A percentile compares a stretch with the other conserved stretches of the same genome.
phyloP scores from a whole-genome alignment of 2,888 invertebrate genomes.

The Aspidiotus rigidus region DNA sequence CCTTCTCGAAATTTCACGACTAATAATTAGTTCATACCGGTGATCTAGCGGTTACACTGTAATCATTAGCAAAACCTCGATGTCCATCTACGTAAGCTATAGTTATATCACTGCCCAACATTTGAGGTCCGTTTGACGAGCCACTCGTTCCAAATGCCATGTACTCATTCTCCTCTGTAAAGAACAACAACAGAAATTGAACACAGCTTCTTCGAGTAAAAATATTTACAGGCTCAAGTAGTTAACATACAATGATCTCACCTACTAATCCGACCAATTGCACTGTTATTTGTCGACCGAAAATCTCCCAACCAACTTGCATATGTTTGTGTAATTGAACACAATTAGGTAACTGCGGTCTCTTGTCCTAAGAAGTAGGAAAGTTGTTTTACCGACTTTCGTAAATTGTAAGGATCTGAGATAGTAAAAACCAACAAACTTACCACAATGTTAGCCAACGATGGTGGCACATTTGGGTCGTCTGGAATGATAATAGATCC shows the following conservation, averaged over 20 bases:
- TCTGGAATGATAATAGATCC: slow-evolving; percentile 70
- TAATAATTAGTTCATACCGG: slow-evolving; percentile 48
- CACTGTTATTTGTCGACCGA: slow-evolving; percentile 76
- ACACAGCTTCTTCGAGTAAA: no score
- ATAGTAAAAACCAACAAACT: slow-evolving; percentile 37
- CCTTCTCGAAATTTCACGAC: background rate
- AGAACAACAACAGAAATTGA: background rate
- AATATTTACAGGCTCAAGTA: no score
- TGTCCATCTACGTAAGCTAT: slow-evolving; percentile 63
- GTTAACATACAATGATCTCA: slow-evolving; percentile 35
- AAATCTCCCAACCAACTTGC: slow-evolving; percentile 82
- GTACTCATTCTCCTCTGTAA: slow-evolving; percentile 57
- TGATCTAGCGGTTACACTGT: slow-evolving; percentile 72
- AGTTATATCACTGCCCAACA: slow-evolving; percentile 78
- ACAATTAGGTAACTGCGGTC: slow-evolving; percentile 66
- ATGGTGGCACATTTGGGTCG: slow-evolving; percentile 76
- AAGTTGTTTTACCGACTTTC: background rate
- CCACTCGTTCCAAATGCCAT: slow-evolving; percentile 85
- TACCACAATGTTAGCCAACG: slow-evolving; percentile 52
- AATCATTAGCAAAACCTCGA: slow-evolving; percentile 68
- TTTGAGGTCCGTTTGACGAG: slow-evolving; percentile 56
- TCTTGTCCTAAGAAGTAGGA: slow-evolving; percentile 45
- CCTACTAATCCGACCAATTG: slow-evolving; percentile 68
- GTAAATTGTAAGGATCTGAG: background rate
- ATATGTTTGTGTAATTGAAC: slow-evolving; percentile 72